Base-by-base conservation (phyloP, 2,888 invertebrate species). In the Parnassius apollo region DNA sequence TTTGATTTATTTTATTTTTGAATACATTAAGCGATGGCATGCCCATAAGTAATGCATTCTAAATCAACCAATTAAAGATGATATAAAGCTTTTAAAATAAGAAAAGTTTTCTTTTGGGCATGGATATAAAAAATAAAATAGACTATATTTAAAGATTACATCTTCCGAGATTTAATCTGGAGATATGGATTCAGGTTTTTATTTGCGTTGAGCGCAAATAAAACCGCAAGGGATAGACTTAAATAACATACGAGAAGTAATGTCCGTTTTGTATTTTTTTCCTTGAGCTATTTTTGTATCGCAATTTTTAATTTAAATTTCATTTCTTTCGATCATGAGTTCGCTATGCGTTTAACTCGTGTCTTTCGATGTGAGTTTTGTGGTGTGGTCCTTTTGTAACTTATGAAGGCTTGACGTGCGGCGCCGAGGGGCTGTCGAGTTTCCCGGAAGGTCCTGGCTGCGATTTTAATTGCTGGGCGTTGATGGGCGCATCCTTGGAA, bases 361-460 rank as follows among this genome's bases (percentile, higher is more conserved):
- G 60, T 64, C 59, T 53, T 25, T 60, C 52, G 25, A 35, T 59
- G 55, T 50, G 18, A 55, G 57, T 44, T 57, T 9, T 45, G 59
- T 11, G n/a, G 49, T 44, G 52, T 64, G 49, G 60, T 64, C 42
- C 57, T 64, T 64, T 64, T 64, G 52, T 52, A 11, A 53, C 11
- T 25, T 53, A 57, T 46, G 42, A 53, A 35, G 56, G 42, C 42
- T 51, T 59, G 59, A 59, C 59, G 55, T 42, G 51, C 22, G 54
- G 55, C 45, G 55, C 44, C 49, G 60, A 46, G 53, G 48, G 61
- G 71, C 68, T 69, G 70, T 69, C 67, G 69, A 67, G 69, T 80
- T 89, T 88, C 88, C 83, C 75, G 85, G 88, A 88, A 88, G 87
- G 86, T 75, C 75, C 73, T 71, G 76, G 71, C 75, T 77, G 73